Evolutionary conservation across 2,888 invertebrate species (phyloP).

Genomic region (Tolmerus cingulatus): DNA sequence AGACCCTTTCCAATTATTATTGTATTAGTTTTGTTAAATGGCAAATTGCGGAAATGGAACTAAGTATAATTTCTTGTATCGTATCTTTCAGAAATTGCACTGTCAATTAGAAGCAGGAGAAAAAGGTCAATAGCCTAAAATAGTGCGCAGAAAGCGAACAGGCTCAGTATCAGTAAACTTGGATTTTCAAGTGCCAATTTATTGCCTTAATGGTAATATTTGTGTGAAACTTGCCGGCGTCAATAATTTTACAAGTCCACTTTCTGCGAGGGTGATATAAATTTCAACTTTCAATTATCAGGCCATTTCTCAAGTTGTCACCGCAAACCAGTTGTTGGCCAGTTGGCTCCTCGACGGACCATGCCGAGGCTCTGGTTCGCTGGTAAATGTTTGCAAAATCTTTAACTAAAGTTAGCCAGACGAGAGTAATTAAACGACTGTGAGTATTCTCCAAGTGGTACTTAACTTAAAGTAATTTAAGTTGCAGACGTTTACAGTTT

Average conservation of each 20-base stretch:
- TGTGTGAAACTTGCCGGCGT: not conserved
- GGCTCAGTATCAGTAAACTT: not conserved
- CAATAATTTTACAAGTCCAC: conserved; percentile 27
- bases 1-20: too few species aligned
- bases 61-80: not conserved
- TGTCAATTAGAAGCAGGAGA: not conserved
- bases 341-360: not conserved
- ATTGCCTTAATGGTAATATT: conserved; percentile 10
- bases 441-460: not conserved
- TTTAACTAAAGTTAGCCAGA: not conserved
- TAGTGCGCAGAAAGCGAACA: not conserved
- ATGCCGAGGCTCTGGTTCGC: not conserved
- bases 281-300: conserved; percentile 41
- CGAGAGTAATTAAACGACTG: conserved; percentile 6
- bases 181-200: conserved; percentile 15
- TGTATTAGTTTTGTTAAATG: not conserved
- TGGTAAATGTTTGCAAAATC: not conserved
- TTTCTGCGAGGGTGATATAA: conserved; percentile 21
- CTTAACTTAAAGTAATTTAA: not conserved
- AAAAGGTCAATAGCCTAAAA: not conserved
- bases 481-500: not conserved
- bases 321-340: conserved; percentile 32
- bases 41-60: not conserved
- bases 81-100: not conserved
- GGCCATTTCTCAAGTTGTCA: conserved; percentile 36